A percentile compares a stretch with the other conserved stretches of the same genome.
Evolutionary conservation across 1,140 invertebrate genomes (phyloP).

Genomic region (Drosophila kepulauana): DNA sequence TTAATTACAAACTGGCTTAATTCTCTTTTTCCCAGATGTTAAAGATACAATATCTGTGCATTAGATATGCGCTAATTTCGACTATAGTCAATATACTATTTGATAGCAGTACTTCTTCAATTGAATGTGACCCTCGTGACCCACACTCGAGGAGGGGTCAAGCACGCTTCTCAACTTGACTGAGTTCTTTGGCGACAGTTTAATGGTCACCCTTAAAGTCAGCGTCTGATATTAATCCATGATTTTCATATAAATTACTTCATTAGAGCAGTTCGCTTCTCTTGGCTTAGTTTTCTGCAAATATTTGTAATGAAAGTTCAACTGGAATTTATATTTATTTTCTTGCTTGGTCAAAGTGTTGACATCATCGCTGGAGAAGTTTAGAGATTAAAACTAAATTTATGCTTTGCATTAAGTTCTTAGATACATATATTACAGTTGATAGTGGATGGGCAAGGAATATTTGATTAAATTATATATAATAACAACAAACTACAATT

Average conservation of each 20-base stretch:
- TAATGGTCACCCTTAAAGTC: slow-evolving; percentile 34
- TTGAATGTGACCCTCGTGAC: slow-evolving; percentile 29
- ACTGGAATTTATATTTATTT: slow-evolving; percentile 36
- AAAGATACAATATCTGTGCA: neutral
- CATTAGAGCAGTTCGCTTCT: slow-evolving; percentile 51
- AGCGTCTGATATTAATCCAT: slow-evolving; percentile 57
- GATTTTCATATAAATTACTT: slow-evolving; percentile 77
- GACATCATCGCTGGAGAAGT: slow-evolving; percentile 42
- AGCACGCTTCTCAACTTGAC: slow-evolving; percentile 28
- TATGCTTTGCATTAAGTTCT: neutral
- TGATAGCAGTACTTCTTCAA: slow-evolving; percentile 14
- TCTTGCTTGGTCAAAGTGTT: slow-evolving; percentile 26
- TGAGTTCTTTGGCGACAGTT: slow-evolving; percentile 51
- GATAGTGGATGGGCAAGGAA: too few species aligned
- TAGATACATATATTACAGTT: neutral
- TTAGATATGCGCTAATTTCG: slow-evolving; percentile 16
- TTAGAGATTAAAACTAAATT: neutral
- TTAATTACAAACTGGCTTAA: slow-evolving; percentile 52
- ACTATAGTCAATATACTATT: slow-evolving; percentile 1
- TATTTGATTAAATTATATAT: too few species aligned
- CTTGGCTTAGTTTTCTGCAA: slow-evolving; percentile 34
- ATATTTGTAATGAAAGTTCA: slow-evolving; percentile 55
- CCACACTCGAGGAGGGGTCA: slow-evolving; percentile 5
- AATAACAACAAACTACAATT: too few species aligned
- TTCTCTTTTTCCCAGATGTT: neutral